These are phyloP conservation scores for Acromyrmex heyeri DNA, from an alignment of 1,140 invertebrate species.

Conservation along the genomic window DNA sequence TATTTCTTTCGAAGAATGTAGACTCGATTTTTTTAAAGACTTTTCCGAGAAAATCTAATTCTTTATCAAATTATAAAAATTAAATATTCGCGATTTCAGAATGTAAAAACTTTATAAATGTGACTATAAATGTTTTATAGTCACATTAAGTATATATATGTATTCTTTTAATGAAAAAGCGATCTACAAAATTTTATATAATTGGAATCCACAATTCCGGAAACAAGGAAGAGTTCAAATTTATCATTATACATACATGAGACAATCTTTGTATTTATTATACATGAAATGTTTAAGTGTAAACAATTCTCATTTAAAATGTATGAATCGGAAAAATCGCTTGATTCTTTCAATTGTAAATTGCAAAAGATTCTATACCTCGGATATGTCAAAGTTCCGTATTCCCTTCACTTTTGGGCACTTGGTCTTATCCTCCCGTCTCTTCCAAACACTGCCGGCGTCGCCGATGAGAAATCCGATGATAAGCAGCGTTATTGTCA, in stretches of 20 bases:
- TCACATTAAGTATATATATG: no score
- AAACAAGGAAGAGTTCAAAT: conserved; percentile 9
- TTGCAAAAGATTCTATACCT: conserved; percentile 78
- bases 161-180: neutral
- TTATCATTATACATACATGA: neutral
- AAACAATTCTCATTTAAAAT: neutral
- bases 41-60: neutral
- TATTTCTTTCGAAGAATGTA: neutral
- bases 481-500: conserved; percentile 64
- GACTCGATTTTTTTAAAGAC: neutral
- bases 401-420: conserved; percentile 87
- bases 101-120: neutral
- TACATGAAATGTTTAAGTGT: neutral
- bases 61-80: neutral
- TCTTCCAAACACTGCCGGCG: conserved; percentile 77
- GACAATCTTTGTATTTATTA: neutral
- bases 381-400: conserved; percentile 85
- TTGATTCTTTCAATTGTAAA: neutral
- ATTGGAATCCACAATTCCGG: neutral
- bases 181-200: neutral
- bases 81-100: neutral
- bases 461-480: conserved; percentile 40
- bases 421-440: conserved; percentile 88
- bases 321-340: neutral
- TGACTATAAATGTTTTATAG: no score